Base-by-base conservation (phyloP, 2,797 vertebrate genomes). In the Harpagifer antarcticus region DNA sequence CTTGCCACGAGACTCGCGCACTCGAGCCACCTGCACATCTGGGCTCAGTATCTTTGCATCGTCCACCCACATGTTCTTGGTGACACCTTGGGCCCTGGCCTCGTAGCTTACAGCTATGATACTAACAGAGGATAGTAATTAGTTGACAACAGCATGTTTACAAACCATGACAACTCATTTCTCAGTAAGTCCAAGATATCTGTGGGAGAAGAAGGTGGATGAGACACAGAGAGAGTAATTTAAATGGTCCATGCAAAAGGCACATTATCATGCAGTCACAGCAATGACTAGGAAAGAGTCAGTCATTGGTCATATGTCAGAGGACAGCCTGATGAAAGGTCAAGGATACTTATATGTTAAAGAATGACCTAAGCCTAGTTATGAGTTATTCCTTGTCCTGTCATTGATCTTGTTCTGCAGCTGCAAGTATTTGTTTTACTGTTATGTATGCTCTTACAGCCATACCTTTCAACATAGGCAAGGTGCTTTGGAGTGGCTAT, bases 91-190 rank as follows among this genome's bases (percentile, higher is more conserved):
- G 23, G 96, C 96, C 61, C 97, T 95, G 52, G 97, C 97, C 89
- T 99, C 97, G 33, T 99, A 99, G 93, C 97, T 98, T 76, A 99
- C 97, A 14, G 97, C 96, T 91, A 98, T 96, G 85, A 99, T 95
- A 72, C 98, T 99, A 79, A 60, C 3, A 65, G 43, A 81, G 23
- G 27, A 73, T 6, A 4, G 59, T 0, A 67, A n/a, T 70, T 15
- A 23, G 33, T 52, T 54, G 0, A 72, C 1, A 66, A 44, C 1
- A 1, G 17, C 14, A 62, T 2, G 9, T 7, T 37, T 16, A 33
- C 2, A 68, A 69, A 60, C 14, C 0, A 1, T n/a, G 4, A 57
- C 10, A 59, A 53, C 40, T 55, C 20, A 27, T 8, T 37, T 9
- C 23, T 20, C 11, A 44, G 17, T 11, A 10, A 43, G n/a, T 59